Evolutionary conservation across 2,113 vertebrate genomes (phyloP), one percentile per base, ranked within the genome.

Genomic region (Chroicocephalus ridibundus): DNA sequence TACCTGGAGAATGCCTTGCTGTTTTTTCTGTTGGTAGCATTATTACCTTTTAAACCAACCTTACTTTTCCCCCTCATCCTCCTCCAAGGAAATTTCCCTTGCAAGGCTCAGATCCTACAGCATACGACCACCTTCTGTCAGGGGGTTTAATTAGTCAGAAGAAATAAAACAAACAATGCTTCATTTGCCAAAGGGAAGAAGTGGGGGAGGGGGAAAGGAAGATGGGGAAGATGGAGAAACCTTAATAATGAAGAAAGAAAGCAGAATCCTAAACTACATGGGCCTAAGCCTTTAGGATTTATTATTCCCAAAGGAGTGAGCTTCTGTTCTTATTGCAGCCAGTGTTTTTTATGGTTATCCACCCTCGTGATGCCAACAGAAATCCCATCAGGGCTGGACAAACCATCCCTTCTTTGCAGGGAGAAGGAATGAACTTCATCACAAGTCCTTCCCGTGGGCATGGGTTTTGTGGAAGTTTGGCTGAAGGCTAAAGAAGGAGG

Each of bases 61-160:
- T 87, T 55, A 34, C 32, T 87, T 69, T 64, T 8, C 24, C 47
- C 9, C 1, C 24, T 85, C 15, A 4, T 89, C 29, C 17, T 76
- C 34, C 47, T 84, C 62, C 29, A 42, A 69, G 74, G 77, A 85
- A 70, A 90, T 87, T 94, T 85, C 36, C 20, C 25, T 91, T 1
- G 0, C 65, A 82, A 65, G 51, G 25, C 36, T 95, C n/a, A 70
- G 62, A 58, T 90, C 78, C 49, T 76, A 11, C 61, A 57, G 54
- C 34, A 66, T 75, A 71, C 3, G 0, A 62, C 46, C 66, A 94
- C 89, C 87, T 91, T 94, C 89, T 95, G 89, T 97, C 66, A 94
- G 42, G 66, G 31, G 11, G 5, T 86, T 95, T 95, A 96, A 91
- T 97, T 91, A 95, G 88, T 92, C 61, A 88, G 78, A 76, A 72